Evolutionary conservation across 2,888 invertebrate genomes (phyloP).

Genomic region (Cheilosia soror): DNA sequence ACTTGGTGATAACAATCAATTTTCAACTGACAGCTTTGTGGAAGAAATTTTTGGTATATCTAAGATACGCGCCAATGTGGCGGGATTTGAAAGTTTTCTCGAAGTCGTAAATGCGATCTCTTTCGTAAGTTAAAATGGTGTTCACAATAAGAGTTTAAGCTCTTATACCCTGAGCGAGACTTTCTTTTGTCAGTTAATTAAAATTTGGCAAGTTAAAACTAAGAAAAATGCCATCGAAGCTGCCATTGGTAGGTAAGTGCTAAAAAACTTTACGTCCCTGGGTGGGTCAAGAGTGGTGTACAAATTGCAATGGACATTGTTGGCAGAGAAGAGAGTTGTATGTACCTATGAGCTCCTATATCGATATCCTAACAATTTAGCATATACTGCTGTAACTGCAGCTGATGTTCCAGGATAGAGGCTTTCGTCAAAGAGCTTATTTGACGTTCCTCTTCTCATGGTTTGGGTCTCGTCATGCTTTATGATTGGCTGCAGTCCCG

Average conservation of each 20-base stretch:
- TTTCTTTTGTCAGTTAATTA: slow-evolving; percentile 47
- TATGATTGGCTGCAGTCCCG: too few relatives aligned
- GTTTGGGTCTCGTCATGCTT: too few relatives aligned
- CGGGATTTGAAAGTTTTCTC: slow-evolving; percentile 39
- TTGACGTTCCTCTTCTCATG: too few relatives aligned
- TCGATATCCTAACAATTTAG: too few relatives aligned
- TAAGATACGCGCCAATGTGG: slow-evolving; percentile 1
- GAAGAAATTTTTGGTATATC: slow-evolving; percentile 34
- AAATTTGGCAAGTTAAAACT: slow-evolving; percentile 11
- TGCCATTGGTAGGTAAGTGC: background rate
- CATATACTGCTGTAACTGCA: too few relatives aligned
- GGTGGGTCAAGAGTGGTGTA: background rate
- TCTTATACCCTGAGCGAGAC: background rate
- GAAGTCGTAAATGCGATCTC: slow-evolving; percentile 31
- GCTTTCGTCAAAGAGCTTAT: too few relatives aligned
- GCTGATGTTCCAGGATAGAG: too few relatives aligned
- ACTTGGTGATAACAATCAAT: slow-evolving; percentile 66
- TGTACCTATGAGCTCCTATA: too few relatives aligned
- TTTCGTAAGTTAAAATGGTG: slow-evolving; percentile 32
- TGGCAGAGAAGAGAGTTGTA: too few relatives aligned
- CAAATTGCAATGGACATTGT: too few relatives aligned
- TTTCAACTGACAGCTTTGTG: slow-evolving; percentile 43
- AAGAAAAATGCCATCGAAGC: background rate
- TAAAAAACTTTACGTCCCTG: background rate
- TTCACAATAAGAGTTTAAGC: background rate